Evolutionary conservation across 2,797 vertebrate genomes (phyloP).

Genomic region (Sylvia borin): DNA sequence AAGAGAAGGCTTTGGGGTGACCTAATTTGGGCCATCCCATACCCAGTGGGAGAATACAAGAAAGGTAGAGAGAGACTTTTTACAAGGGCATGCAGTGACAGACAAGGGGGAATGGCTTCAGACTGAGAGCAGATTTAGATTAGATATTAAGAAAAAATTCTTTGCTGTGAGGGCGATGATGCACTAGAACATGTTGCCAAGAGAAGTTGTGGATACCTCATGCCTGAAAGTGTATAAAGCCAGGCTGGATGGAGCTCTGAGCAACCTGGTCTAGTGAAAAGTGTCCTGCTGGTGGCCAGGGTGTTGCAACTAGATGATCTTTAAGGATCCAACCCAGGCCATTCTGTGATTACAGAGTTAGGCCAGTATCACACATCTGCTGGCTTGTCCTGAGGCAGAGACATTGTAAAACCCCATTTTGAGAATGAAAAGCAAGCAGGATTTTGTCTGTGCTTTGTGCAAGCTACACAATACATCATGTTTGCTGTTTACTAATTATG

Average conservation of each 20-base stretch:
- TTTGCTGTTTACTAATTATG: constrained; percentile 1
- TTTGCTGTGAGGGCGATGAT: background rate
- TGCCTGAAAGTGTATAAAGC: background rate
- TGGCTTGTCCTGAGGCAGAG: background rate
- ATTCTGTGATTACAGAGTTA: background rate
- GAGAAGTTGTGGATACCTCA: background rate
- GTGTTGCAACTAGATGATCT: background rate
- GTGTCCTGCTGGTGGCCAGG: background rate
- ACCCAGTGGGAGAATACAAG: background rate
- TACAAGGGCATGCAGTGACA: background rate
- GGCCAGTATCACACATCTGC: background rate
- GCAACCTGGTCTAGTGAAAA: background rate
- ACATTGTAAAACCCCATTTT: background rate
- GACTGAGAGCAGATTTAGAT: background rate
- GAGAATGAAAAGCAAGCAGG: constrained; percentile 22
- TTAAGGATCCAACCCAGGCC: background rate
- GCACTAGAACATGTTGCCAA: background rate
- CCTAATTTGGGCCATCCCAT: background rate
- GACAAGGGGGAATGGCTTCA: background rate
- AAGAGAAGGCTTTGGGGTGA: background rate
- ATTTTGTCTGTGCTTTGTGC: constrained; percentile 24
- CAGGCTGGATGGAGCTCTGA: background rate
- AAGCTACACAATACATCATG: background rate
- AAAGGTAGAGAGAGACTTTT: background rate
- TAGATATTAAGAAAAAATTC: background rate